A percentile compares a stretch with the other conserved stretches of the same genome.
phyloP scores from a whole-genome alignment of 1,140 invertebrate genomes.

The Arctopsyche grandis region DNA sequence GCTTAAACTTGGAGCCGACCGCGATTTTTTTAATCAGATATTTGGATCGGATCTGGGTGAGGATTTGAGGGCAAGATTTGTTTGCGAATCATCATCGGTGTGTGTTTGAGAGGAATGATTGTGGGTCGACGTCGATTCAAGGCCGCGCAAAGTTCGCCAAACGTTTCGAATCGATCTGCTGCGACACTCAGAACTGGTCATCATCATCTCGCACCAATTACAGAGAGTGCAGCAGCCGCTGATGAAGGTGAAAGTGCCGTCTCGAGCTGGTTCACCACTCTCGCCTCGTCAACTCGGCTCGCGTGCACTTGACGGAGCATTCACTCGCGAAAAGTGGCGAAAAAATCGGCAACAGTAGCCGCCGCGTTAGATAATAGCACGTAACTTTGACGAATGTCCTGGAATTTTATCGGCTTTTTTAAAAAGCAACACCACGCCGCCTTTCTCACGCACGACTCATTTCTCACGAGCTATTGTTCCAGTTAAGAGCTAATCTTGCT shows the following conservation, averaged over 20 bases:
- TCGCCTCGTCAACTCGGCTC: too few species aligned
- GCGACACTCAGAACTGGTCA: background rate
- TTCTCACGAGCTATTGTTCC: background rate
- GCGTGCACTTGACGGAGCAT: too few species aligned
- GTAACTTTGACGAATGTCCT: too few species aligned
- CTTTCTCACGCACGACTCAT: background rate
- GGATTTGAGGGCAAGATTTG: background rate
- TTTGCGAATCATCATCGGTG: background rate
- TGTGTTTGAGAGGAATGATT: background rate
- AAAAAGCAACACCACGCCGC: too few species aligned
- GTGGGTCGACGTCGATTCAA: too few species aligned
- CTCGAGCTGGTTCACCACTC: background rate
- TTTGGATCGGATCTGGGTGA: too few species aligned
- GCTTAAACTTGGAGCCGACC: too few species aligned
- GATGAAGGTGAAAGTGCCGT: conserved; percentile 23
- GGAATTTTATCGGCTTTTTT: too few species aligned
- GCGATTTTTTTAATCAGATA: too few species aligned
- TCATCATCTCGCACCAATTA: background rate
- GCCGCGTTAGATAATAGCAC: too few species aligned
- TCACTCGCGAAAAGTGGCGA: background rate
- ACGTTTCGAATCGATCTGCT: background rate
- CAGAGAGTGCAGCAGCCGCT: background rate
- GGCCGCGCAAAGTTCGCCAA: background rate
- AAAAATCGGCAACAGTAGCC: background rate
- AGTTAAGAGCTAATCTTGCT: background rate